These are phyloP conservation scores for Brachionus rubens DNA, from an alignment of 1,140 invertebrate genomes.

Conservation along the genomic window DNA sequence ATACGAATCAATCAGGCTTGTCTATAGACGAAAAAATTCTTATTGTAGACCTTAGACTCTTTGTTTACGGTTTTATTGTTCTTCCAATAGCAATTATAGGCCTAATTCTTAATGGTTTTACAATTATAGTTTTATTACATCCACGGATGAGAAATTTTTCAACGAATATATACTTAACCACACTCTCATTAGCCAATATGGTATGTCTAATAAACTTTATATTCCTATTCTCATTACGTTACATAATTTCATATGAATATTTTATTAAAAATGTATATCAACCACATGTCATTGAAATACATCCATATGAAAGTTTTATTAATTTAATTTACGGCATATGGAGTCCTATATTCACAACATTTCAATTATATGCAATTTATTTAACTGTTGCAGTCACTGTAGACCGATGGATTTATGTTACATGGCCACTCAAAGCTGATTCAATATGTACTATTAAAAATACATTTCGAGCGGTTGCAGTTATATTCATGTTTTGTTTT, in stretches of 20 bases:
- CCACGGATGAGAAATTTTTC: conserved; percentile 39
- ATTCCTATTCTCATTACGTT: conserved; percentile 31
- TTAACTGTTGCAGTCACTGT: conserved; percentile 31
- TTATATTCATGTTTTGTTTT: conserved; percentile 46
- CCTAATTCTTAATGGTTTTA: conserved; percentile 25
- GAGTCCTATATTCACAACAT: conserved; percentile 43
- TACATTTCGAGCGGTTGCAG: conserved; percentile 9
- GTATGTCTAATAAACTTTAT: conserved; percentile 36
- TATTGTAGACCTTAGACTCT: conserved; percentile 23
- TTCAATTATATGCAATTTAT: conserved; percentile 46
- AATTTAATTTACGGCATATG: conserved; percentile 41
- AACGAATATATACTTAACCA: conserved; percentile 22
- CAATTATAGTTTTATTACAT: conserved; percentile 17
- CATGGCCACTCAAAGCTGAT: conserved; percentile 28
- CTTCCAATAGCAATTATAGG: conserved; percentile 21
- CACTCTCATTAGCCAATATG: conserved; percentile 40
- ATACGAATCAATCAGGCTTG: neutral
- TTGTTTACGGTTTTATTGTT: conserved; percentile 32
- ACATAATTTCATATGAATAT: neutral
- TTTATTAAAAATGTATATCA: conserved; percentile 17
- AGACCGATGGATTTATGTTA: conserved; percentile 42
- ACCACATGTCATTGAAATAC: neutral
- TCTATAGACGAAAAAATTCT: neutral
- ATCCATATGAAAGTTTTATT: conserved; percentile 29
- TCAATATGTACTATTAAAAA: conserved; percentile 32